phyloP scores from a whole-genome alignment of 2,888 invertebrate species.

The Watsonalla binaria region DNA sequence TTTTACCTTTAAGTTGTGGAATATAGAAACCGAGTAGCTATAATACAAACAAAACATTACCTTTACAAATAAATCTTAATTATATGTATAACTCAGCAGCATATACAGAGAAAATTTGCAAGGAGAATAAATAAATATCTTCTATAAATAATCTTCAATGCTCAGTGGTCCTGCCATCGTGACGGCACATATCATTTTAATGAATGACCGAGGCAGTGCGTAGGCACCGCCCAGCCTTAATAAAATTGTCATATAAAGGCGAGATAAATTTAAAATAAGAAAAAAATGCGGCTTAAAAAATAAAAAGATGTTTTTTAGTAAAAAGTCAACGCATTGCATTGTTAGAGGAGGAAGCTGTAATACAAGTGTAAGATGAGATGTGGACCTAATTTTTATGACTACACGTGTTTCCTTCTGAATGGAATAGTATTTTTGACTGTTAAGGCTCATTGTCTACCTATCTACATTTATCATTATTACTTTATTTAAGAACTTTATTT shows the following conservation, averaged over 20 bases:
- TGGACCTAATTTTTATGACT: slow-evolving; percentile 10
- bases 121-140: not conserved
- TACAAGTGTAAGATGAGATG: slow-evolving; percentile 31
- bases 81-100: too few relatives aligned
- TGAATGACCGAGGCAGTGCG: slow-evolving; percentile 55
- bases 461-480: too few relatives aligned
- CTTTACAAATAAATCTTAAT: too few relatives aligned
- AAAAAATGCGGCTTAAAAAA: slow-evolving; percentile 30
- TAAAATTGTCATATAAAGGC: slow-evolving; percentile 70
- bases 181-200: slow-evolving; percentile 47
- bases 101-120: too few relatives aligned
- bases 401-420: not conserved
- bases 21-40: too few relatives aligned
- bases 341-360: slow-evolving; percentile 31
- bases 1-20: too few relatives aligned
- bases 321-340: slow-evolving; percentile 49
- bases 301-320: slow-evolving; percentile 30
- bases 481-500: too few relatives aligned
- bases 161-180: slow-evolving; percentile 20
- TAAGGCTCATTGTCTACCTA: too few relatives aligned
- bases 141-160: not conserved
- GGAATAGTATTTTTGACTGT: too few relatives aligned
- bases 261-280: slow-evolving; percentile 51
- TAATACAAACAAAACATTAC: too few relatives aligned
- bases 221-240: slow-evolving; percentile 55